Evolutionary conservation across 2,797 vertebrate species (phyloP).

Genomic region (Hippoglossus hippoglossus): DNA sequence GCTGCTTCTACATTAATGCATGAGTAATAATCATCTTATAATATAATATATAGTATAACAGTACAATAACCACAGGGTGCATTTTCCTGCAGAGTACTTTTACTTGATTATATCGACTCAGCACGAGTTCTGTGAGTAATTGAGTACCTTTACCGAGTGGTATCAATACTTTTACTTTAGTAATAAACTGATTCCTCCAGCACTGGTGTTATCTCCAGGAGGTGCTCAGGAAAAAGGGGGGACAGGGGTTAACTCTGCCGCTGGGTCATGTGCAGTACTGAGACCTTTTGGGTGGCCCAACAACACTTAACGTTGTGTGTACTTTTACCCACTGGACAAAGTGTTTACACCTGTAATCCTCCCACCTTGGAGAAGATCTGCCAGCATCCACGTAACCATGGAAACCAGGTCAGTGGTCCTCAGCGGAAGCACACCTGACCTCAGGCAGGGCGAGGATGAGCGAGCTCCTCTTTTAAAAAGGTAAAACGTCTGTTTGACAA

Average conservation of each 20-base stretch:
- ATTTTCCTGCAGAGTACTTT: not conserved
- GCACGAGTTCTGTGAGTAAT: not conserved
- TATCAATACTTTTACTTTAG: not conserved
- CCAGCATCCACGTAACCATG: slow-evolving; percentile 55
- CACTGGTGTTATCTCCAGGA: not conserved
- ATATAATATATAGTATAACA: not conserved
- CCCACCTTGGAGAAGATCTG: not conserved
- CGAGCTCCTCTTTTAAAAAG: not conserved
- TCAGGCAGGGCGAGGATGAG: not conserved
- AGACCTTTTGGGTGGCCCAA: not conserved
- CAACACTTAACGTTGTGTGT: not conserved
- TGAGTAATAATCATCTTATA: not conserved
- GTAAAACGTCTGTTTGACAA: not conserved
- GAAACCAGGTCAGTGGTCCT: slow-evolving; percentile 19
- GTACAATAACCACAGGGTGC: not conserved
- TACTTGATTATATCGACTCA: not conserved
- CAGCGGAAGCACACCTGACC: not conserved
- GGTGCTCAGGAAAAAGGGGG: not conserved
- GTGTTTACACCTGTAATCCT: not conserved
- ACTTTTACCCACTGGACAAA: no score
- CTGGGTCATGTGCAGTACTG: not conserved
- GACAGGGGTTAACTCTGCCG: no score
- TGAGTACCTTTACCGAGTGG: not conserved
- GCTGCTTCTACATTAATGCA: not conserved
- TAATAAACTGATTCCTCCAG: not conserved